Base-by-base conservation (phyloP, 2,888 invertebrate species). In the Lasioglossum villosulum region DNA sequence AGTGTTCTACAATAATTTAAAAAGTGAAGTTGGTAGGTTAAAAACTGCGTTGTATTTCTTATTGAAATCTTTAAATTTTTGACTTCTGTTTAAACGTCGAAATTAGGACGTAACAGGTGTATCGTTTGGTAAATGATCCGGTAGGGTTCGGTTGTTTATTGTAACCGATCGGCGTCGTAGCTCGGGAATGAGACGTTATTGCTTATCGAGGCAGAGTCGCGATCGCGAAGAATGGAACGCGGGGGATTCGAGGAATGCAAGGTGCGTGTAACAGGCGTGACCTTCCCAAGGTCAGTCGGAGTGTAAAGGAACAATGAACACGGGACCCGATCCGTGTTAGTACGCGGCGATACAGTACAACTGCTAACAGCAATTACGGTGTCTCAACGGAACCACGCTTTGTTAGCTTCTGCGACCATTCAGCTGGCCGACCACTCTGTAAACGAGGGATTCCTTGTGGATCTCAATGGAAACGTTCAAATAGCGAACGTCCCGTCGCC, bases 221-320 rank as follows among this genome's bases (percentile, higher is more conserved):
- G 71, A 75, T 66, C 75, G 66, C 66, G 73, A 86, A 85, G 80
- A 88, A 86, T 78, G 86, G 88, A 80, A 89, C 85, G 86, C 80
- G 73, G 78, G 77, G 77, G 83, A 90, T 89, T 89, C 83, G 82
- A 82, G 79, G 84, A 89, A 88, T 88, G 89, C 70, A 71, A 89
- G 82, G 84, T 90, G 90, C 90, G 90, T 92, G 90, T 88, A 91
- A 90, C 89, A 90, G 86, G 90, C 90, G 88, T 93, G 91, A 94
- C 93, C 94, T 94, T 94, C 92, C 77, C 94, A 93, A 94, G 93
- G 93, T 93, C 92, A 93, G 90, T 87, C 88, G 80, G 78, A 86
- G 83, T 80, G 87, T 84, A 79, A 90, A 91, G 79, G 92, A 94
- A 94, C 93, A 94, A 94, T 94, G 92, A 90, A 80, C 87, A 66